Evolutionary conservation across 1,140 invertebrate species (phyloP), one percentile per base, ranked within the genome.

Genomic region (Achatina immaculata): DNA sequence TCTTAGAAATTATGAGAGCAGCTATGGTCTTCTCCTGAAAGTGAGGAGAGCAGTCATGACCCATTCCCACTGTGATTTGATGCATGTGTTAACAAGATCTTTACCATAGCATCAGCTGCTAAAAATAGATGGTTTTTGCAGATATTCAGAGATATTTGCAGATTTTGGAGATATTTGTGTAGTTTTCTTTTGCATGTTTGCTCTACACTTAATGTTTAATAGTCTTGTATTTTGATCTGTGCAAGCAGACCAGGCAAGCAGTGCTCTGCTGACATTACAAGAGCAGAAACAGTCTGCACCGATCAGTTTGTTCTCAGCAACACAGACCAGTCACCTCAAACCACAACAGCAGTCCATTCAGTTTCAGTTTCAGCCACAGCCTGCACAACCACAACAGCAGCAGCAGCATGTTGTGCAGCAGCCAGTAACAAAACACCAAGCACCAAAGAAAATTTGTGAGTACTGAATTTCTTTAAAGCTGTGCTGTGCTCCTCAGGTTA

Each of bases 241-340:
- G 38, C 72, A 28, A 42, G 83, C 81, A 88, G 90, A 86, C n/a
- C 90, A 90, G 80, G 90, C 90, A 6, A 90, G 90, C 82, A 90
- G 86, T 86, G 89, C 90, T 51, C 80, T 90, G 45, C 80, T 90
- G 0, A 90, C 88, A 21, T 80, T 90, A 68, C 90, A 90, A 82
- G 90, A 90, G 78, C 82, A 81, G 38, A 86, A 85, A 45, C 85
- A 86, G 65, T 77, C 82, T 31, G 82, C 83, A 68, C 62, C 45
- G 84, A 83, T 62, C 81, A 83, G 68, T 45, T 31, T 62, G 55
- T 43, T 45, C 31, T 51, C 43, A 78, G 78, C 74, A 42, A 43
- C 42, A 43, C 43, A 69, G 66, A 48, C 19, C 62, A 80, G 51
- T 65, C 62, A 42, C 31, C 65, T 31, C 28, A 68, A 45, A 74